These are phyloP conservation scores for Micromussa lordhowensis DNA, from an alignment of 92 coral and sea anemone species.

Conservation along the genomic window DNA sequence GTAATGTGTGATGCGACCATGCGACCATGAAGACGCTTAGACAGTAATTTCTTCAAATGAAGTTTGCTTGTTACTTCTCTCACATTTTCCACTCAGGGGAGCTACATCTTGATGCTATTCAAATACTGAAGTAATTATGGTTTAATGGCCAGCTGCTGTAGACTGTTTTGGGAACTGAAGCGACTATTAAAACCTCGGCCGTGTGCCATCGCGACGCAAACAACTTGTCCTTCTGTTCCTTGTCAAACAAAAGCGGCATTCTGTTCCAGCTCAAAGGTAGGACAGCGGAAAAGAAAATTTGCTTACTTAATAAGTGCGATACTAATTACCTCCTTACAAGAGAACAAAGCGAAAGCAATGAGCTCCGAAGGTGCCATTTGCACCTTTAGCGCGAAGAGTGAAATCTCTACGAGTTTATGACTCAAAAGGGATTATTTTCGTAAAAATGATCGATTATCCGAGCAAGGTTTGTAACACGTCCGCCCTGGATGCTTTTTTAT, in stretches of 20 bases:
- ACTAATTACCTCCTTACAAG: constrained; percentile 14
- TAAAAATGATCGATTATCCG: not conserved
- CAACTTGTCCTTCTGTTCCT: not conserved
- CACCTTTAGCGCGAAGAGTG: not conserved
- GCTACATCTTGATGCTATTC: not conserved
- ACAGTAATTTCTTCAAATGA: not conserved
- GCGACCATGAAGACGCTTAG: not conserved
- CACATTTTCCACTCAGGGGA: not conserved
- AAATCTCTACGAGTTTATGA: not conserved
- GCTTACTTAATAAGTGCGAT: constrained; percentile 14
- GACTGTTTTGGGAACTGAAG: not conserved
- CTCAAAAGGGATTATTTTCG: not conserved
- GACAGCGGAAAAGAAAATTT: constrained; percentile 20
- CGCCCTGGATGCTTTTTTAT: not conserved
- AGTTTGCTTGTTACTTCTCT: not conserved
- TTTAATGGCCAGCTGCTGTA: constrained; percentile 7
- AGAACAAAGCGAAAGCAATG: constrained; percentile 1
- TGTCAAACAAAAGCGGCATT: constrained; percentile 30
- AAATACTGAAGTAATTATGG: not conserved
- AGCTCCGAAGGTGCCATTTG: constrained; percentile 1
- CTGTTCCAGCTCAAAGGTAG: constrained; percentile 1
- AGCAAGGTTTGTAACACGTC: not conserved
- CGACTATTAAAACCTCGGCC: not conserved
- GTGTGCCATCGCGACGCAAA: not conserved
- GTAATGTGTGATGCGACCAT: not conserved